Conservation (phyloP, 2,797 vertebrate genomes). For the Chrysocyon brachyurus region DNA sequence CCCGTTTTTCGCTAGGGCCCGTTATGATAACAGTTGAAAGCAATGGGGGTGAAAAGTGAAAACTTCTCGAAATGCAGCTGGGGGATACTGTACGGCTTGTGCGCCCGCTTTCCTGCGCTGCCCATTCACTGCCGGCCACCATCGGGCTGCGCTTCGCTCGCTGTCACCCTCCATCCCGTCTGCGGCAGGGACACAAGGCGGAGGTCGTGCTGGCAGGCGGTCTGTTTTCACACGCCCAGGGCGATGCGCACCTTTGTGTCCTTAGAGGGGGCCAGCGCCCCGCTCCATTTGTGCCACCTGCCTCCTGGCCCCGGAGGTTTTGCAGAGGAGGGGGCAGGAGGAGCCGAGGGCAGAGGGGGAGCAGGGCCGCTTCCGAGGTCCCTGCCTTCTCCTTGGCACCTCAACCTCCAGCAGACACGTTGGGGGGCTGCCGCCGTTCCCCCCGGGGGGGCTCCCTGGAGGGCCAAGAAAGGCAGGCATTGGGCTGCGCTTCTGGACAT, state of each 20-base stretch:
- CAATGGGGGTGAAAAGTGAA: neutral
- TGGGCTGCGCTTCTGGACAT: neutral
- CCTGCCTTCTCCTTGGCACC: neutral
- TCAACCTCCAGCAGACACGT: neutral
- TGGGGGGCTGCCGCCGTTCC: neutral
- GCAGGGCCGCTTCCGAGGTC: neutral
- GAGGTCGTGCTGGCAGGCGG: neutral
- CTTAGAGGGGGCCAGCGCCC: neutral
- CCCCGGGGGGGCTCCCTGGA: neutral
- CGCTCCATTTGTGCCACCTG: neutral
- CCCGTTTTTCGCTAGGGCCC: neutral
- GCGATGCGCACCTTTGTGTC: neutral
- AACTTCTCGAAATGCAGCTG: neutral
- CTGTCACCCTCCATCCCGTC: neutral
- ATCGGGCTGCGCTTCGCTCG: too few species aligned
- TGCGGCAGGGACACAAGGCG: neutral
- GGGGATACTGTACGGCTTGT: too few species aligned
- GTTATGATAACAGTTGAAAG: constrained; percentile 9
- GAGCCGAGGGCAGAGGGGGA: neutral
- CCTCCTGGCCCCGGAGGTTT: neutral
- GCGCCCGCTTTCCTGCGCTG: neutral
- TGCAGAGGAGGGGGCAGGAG: neutral
- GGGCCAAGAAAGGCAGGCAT: neutral
- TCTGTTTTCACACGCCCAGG: neutral
- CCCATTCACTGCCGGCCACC: neutral